Evolutionary conservation across 1,140 invertebrate species (phyloP), one percentile per base, ranked within the genome.

Genomic region (Riptortus pedestris): DNA sequence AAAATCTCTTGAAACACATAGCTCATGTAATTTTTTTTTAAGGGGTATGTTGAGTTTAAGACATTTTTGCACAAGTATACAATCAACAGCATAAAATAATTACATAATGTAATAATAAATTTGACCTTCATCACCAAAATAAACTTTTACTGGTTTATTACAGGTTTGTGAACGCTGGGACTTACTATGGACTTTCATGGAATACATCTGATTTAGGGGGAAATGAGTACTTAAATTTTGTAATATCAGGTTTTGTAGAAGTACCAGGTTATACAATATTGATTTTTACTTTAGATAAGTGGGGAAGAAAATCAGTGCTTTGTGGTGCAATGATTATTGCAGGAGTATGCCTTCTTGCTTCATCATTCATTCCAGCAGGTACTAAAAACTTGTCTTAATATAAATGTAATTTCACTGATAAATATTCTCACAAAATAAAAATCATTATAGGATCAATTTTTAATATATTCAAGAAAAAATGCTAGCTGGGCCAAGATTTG

Each of bases 141-240:
- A n/a, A n/a, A n/a, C n/a, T n/a, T n/a, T n/a, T n/a, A n/a, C n/a
- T n/a, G n/a, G n/a, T n/a, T n/a, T 47, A 2, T 47, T 47, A 45
- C 68, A 86, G 85, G 87, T 82, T 90, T 70, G 85, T 86, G 14
- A 87, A 85, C 70, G 85, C 85, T 59, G 82, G 85, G 47, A 83
- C 88, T 5, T 91, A 91, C 72, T 91, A 91, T 69, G 90, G 87
- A 0, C 72, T 92, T 3, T 88, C 88, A 0, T 86, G 88, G 80
- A 88, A 87, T 69, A 84, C 86, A 1, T 84, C 81, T 28, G 84
- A 83, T 70, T 78, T 91, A 43, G 85, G 82, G 22, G 85, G 83
- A 20, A 85, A 88, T 71, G 80, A 82, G 31, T 86, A 86, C 64
- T 66, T 90, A 7, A 91, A 88, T 72, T 91, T 90, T 73, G 73